Conservation (phyloP, 2,888 invertebrate species). For the Caenorhabditis afra region DNA sequence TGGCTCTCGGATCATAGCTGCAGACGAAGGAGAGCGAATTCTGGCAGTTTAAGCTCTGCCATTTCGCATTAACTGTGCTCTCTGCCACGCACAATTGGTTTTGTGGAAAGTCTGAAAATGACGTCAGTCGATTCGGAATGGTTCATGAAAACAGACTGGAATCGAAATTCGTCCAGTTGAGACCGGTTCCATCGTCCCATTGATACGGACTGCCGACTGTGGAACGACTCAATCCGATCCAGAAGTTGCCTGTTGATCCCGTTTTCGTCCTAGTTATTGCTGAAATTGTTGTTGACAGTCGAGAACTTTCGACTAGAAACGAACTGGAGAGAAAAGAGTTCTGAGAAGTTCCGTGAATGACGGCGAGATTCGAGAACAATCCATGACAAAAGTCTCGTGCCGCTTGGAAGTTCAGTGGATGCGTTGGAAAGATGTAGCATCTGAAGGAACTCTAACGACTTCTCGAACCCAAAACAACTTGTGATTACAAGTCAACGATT, state of each 20-base stretch:
- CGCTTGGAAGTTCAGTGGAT: not conserved
- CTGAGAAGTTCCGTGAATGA: not conserved
- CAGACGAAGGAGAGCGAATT: slow-evolving; percentile 17
- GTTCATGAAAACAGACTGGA: too few species aligned
- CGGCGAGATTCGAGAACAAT: not conserved
- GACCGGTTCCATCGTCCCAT: not conserved
- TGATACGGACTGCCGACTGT: not conserved
- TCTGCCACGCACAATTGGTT: slow-evolving; percentile 19
- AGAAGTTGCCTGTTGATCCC: not conserved
- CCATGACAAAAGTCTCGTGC: not conserved
- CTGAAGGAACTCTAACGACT: too few species aligned
- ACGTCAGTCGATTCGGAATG: not conserved
- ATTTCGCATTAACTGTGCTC: slow-evolving; percentile 32
- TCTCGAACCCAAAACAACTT: too few species aligned
- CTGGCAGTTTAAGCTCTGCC: slow-evolving; percentile 15
- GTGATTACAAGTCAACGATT: not conserved
- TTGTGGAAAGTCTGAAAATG: slow-evolving; percentile 22
- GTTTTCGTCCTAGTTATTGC: not conserved
- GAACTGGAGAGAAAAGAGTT: slow-evolving; percentile 5
- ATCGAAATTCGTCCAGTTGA: slow-evolving; percentile 1
- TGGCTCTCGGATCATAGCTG: slow-evolving; percentile 33
- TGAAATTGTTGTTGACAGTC: not conserved
- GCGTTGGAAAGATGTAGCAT: not conserved
- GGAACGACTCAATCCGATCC: slow-evolving; percentile 12
- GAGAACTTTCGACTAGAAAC: slow-evolving; percentile 16